Evolutionary conservation across 2,888 invertebrate genomes (phyloP).

Genomic region (Carterocephalus palaemon): DNA sequence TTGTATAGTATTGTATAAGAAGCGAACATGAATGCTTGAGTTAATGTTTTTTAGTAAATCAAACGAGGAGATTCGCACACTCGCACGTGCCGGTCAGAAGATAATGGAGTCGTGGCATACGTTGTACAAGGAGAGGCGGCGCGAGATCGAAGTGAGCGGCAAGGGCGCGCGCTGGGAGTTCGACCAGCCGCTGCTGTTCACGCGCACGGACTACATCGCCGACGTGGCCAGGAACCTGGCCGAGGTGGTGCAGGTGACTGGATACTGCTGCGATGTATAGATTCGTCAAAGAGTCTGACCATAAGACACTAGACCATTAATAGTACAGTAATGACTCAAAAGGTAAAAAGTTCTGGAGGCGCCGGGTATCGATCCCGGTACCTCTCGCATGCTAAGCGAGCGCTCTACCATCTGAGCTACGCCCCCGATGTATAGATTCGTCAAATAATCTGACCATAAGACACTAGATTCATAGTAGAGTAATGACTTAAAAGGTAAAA

Average conservation of each 20-base stretch:
- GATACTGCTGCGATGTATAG: no score
- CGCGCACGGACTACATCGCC: slow-evolving; percentile 90
- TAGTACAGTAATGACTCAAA: no score
- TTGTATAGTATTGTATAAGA: no score
- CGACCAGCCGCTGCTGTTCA: slow-evolving; percentile 88
- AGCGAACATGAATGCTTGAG: no score
- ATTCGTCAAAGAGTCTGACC: no score
- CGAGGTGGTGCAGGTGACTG: slow-evolving; percentile 87
- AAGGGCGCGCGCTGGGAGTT: slow-evolving; percentile 96
- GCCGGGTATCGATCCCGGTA: slow-evolving; percentile 79
- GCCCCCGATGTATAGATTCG: slow-evolving; percentile 63
- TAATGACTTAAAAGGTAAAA: no score
- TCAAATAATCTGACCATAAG: no score
- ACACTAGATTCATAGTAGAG: no score
- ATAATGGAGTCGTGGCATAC: slow-evolving; percentile 87
- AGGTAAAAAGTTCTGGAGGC: no score
- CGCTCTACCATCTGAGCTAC: slow-evolving; percentile 80
- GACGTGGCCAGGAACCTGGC: slow-evolving; percentile 88
- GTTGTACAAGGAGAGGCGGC: slow-evolving; percentile 86
- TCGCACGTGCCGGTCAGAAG: slow-evolving; percentile 79
- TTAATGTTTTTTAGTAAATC: slow-evolving; percentile 58
- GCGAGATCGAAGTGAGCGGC: slow-evolving; percentile 91
- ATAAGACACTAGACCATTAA: no score
- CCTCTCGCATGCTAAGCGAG: slow-evolving; percentile 79
- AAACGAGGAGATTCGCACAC: slow-evolving; percentile 72